phyloP scores from a whole-genome alignment of 37 sponge, comb jelly and placozoan species.

The Theonella swinhoei region DNA sequence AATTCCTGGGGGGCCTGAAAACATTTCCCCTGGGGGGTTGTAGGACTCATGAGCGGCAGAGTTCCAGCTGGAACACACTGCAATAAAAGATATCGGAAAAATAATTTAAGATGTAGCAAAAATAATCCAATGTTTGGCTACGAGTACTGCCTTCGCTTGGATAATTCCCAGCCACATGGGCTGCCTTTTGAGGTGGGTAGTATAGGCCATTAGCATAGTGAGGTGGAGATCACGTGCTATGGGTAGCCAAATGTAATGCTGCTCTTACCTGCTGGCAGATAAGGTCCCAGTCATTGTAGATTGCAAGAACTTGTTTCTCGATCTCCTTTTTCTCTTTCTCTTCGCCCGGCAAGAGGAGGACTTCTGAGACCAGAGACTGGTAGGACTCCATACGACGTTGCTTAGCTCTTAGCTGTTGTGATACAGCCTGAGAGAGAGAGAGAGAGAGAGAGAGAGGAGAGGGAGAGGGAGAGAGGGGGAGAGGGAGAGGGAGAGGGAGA shows the following conservation, averaged over 20 bases:
- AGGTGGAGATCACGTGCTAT: too few species aligned
- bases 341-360: conserved; percentile 7
- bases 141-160: too few species aligned
- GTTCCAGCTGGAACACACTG: conserved; percentile 60
- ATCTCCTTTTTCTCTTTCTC: conserved; percentile 5
- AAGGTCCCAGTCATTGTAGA: conserved; percentile 44
- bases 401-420: conserved; percentile 37
- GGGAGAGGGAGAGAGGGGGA: background rate
- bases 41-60: conserved; percentile 36
- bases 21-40: background rate
- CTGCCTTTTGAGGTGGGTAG: too few species aligned
- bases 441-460: background rate
- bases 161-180: too few species aligned
- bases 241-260: too few species aligned
- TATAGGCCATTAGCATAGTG: too few species aligned
- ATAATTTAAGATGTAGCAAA: too few species aligned
- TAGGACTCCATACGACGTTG: conserved; percentile 26
- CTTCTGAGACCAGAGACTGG: conserved; percentile 21
- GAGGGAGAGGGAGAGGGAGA: background rate
- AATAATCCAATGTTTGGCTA: too few species aligned
- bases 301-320: background rate
- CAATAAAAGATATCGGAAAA: background rate
- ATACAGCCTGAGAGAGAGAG: conserved; percentile 40
- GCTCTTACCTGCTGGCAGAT: conserved; percentile 33
- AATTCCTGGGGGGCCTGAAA: conserved; percentile 38